Evolutionary conservation across 2,888 invertebrate genomes (phyloP), one percentile per base, ranked within the genome.

Genomic region (Amiota mariae): DNA sequence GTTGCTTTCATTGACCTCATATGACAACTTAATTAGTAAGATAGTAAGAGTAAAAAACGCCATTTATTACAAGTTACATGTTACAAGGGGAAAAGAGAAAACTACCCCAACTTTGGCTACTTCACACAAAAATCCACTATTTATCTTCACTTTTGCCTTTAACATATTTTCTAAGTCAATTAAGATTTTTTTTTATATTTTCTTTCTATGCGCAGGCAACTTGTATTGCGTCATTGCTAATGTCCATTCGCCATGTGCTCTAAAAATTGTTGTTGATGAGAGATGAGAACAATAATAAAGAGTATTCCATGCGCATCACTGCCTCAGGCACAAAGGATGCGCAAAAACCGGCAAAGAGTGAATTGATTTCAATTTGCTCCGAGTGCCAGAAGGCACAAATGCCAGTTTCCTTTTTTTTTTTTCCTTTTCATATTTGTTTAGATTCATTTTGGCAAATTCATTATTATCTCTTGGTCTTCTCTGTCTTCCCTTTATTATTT

Each of bases 351-450:
- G 67, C 67, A 67, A 46, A 68, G 76, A 36, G 36, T 36, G 36
- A 78, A 76, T 70, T 77, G 74, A 78, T 78, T 80, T 78, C 77
- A 78, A 77, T 79, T 79, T 76, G 75, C 74, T 75, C 74, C 74
- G 18, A 61, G 75, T 76, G 77, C 78, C 79, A 79, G 73, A 77
- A 76, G 78, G 79, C 77, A 77, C 66, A 79, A 77, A 66, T 72
- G 47, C 66, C 57, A 56, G 72, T 72, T 72, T 72, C 36, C 47
- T 47, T 70, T 70, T 56, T 6, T 46, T 57, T n/a, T 70, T 6
- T 51, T 68, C 36, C n/a, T 9, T 18, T 67, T 13, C 13, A 49
- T 15, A 20, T 15, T n/a, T n/a, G n/a, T n/a, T n/a, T n/a, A n/a
- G n/a, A 48, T 67, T 68, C 54, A 24, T 57, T 20, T 47, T 59